Conservation (phyloP, 2,113 vertebrate species). For the Cryptoleucopteryx plumbea region DNA sequence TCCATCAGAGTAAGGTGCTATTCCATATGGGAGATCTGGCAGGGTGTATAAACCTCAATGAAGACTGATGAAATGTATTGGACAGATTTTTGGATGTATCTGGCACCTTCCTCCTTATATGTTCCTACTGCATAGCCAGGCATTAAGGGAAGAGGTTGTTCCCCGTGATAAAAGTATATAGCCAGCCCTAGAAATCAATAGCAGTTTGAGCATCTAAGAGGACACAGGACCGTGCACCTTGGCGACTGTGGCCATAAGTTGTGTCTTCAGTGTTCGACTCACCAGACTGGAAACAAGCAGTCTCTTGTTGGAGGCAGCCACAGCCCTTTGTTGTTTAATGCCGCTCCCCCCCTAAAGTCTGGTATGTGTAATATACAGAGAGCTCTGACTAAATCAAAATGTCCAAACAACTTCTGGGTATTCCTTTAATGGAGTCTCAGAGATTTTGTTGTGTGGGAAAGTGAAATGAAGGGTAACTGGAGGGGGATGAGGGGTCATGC, state of each 20-base stretch:
- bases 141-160: not conserved
- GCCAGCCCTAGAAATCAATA: not conserved
- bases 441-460: not conserved
- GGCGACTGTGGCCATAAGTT: not conserved
- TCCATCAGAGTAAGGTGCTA: not conserved
- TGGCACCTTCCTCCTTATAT: not conserved
- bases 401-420: not conserved
- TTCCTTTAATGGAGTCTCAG: not conserved
- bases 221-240: not conserved
- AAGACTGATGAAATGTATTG: not conserved
- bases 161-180: not conserved
- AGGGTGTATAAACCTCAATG: not conserved
- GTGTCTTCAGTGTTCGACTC: not conserved
- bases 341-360: not conserved
- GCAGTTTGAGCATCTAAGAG: not conserved
- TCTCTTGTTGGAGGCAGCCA: not conserved
- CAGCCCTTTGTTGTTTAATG: not conserved
- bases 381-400: not conserved
- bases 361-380: not conserved
- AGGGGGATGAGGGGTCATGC: not conserved
- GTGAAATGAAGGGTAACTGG: not conserved
- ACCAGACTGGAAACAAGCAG: not conserved
- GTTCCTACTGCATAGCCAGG: not conserved
- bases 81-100: not conserved
- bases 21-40: not conserved